phyloP scores from a whole-genome alignment of 2,888 invertebrate genomes.

The Cheilosia vernalis region DNA sequence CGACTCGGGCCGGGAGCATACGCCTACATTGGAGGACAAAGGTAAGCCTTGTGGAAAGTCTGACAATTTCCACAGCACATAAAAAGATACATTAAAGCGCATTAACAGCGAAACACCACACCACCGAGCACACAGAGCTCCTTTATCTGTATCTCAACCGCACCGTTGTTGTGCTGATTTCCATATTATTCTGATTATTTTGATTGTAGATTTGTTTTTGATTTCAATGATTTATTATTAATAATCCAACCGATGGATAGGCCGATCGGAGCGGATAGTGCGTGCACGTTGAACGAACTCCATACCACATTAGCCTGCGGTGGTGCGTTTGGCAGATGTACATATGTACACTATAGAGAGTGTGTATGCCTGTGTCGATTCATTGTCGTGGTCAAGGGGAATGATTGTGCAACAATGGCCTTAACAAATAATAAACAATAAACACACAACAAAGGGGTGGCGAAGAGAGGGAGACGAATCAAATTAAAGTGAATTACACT shows the following conservation, averaged over 20 bases:
- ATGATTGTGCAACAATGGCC: conserved; percentile 68
- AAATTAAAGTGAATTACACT: conserved; percentile 75
- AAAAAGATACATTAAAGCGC: conserved; percentile 69
- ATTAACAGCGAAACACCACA: conserved; percentile 59
- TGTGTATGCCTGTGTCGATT: conserved; percentile 22
- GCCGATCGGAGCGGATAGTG: neutral
- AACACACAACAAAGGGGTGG: conserved; percentile 48
- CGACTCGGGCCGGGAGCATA: conserved; percentile 18
- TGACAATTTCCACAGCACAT: conserved; percentile 54
- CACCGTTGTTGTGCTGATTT: conserved; percentile 40
- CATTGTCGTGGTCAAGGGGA: conserved; percentile 72
- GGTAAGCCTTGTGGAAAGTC: conserved; percentile 60
- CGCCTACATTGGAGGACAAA: conserved; percentile 53
- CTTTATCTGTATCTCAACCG: conserved; percentile 4
- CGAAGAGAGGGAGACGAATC: conserved; percentile 24
- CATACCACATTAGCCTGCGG: conserved; percentile 43
- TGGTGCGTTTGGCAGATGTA: conserved; percentile 58
- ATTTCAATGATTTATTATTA: conserved; percentile 73
- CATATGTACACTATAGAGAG: neutral
- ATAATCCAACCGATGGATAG: conserved; percentile 32
- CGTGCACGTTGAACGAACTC: conserved; percentile 5
- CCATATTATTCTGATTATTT: conserved; percentile 73
- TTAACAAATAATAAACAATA: conserved; percentile 58
- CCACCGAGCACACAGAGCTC: neutral
- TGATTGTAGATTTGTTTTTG: conserved; percentile 74